These are phyloP conservation scores for Crematogaster levior DNA, from an alignment of 2,888 invertebrate species.

Conservation along the genomic window DNA sequence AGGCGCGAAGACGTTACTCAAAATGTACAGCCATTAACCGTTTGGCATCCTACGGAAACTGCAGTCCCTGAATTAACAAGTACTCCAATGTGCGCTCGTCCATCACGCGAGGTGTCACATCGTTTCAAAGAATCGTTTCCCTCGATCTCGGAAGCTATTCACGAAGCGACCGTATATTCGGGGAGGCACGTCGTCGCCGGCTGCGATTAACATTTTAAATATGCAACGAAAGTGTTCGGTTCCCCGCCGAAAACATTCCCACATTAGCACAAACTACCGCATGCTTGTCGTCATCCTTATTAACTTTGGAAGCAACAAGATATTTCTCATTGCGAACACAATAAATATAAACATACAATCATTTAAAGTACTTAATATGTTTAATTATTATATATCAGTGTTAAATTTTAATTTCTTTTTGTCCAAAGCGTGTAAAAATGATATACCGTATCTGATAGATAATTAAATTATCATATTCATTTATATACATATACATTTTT, in stretches of 20 bases:
- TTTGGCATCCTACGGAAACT: slow-evolving; percentile 81
- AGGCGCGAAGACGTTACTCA: slow-evolving; percentile 81
- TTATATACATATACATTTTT: neutral
- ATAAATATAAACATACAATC: neutral
- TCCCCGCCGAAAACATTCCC: slow-evolving; percentile 19
- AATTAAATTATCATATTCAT: neutral
- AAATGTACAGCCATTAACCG: slow-evolving; percentile 82
- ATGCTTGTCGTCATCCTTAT: neutral
- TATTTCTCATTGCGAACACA: neutral
- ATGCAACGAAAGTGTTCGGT: slow-evolving; percentile 61
- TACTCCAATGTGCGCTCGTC: slow-evolving; percentile 80
- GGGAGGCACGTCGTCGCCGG: slow-evolving; percentile 38
- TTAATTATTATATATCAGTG: neutral
- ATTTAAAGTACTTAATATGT: neutral
- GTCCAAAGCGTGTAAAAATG: neutral
- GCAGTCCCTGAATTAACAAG: slow-evolving; percentile 83
- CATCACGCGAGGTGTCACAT: slow-evolving; percentile 82
- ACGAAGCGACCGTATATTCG: slow-evolving; percentile 70
- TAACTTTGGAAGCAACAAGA: neutral
- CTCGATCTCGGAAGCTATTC: slow-evolving; percentile 80
- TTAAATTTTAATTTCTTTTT: neutral
- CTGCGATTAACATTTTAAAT: slow-evolving; percentile 74
- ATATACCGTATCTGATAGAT: neutral
- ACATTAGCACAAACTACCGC: neutral
- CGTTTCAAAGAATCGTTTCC: slow-evolving; percentile 82